Conservation (phyloP, 1,140 invertebrate species). For the Theocolax elegans region DNA sequence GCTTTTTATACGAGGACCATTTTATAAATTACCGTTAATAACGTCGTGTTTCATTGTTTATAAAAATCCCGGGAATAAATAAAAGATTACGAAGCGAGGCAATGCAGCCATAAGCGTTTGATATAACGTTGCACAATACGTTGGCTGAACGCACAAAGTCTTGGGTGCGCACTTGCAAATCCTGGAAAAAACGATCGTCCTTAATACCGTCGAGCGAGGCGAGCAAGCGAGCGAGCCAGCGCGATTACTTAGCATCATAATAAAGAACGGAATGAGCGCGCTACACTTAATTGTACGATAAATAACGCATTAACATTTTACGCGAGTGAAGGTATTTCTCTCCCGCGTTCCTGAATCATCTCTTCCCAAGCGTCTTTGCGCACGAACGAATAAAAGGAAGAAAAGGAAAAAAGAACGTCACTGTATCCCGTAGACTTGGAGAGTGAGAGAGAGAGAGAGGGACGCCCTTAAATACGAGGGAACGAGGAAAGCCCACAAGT, state of each 20-base stretch:
- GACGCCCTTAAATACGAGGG: not conserved
- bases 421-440: too few relatives aligned
- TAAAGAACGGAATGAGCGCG: conserved; percentile 10
- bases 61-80: conserved; percentile 23
- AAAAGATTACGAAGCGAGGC: conserved; percentile 10
- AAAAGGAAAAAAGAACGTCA: too few relatives aligned
- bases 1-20: too few relatives aligned
- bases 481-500: not conserved
- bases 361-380: not conserved
- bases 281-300: conserved; percentile 14
- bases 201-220: not conserved
- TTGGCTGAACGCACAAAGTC: not conserved
- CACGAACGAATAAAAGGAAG: not conserved
- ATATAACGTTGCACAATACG: not conserved
- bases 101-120: not conserved
- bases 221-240: too few relatives aligned
- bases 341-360: not conserved
- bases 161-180: conserved; percentile 8
- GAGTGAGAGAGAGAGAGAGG: too few relatives aligned
- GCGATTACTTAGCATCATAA: conserved; percentile 21
- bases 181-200: conserved; percentile 19
- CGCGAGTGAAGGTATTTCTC: not conserved
- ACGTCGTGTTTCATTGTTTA: conserved; percentile 12
- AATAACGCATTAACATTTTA: conserved; percentile 17
- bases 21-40: conserved; percentile 2